Percentiles rank a stretch among this genome's conserved stretches.
phyloP scores from a whole-genome alignment of 2,888 invertebrate genomes.

The Eilema sororculum region DNA sequence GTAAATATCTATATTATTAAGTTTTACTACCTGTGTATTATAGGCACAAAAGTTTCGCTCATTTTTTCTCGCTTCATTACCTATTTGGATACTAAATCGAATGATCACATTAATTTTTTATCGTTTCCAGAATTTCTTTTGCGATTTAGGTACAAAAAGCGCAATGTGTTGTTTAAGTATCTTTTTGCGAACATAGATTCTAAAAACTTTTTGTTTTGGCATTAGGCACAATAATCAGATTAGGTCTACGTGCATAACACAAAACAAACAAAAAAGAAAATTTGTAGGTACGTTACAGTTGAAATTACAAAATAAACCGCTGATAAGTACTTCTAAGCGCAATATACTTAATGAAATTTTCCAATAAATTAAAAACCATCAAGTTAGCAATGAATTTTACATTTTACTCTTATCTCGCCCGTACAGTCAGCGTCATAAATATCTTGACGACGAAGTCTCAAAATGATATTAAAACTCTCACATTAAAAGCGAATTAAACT shows the following conservation, averaged over 20 bases:
- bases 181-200: too few species aligned
- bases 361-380: not conserved
- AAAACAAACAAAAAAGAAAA: not conserved
- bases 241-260: not conserved
- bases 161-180: too few species aligned
- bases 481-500: too few species aligned
- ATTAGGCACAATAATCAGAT: not conserved
- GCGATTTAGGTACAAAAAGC: too few species aligned
- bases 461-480: too few species aligned
- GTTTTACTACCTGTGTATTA: not conserved
- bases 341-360: not conserved
- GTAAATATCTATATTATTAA: not conserved
- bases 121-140: too few species aligned
- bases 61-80: not conserved
- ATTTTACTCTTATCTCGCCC: not conserved
- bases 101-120: too few species aligned
- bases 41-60: not conserved
- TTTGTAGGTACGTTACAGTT: not conserved
- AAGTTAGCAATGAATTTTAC: not conserved
- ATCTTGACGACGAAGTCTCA: too few species aligned
- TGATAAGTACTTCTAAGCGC: not conserved
- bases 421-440: too few species aligned
- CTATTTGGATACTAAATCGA: not conserved
- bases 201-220: not conserved
- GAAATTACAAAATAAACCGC: not conserved